Evolutionary conservation across 2,113 vertebrate genomes (phyloP).

Genomic region (Otis tarda): DNA sequence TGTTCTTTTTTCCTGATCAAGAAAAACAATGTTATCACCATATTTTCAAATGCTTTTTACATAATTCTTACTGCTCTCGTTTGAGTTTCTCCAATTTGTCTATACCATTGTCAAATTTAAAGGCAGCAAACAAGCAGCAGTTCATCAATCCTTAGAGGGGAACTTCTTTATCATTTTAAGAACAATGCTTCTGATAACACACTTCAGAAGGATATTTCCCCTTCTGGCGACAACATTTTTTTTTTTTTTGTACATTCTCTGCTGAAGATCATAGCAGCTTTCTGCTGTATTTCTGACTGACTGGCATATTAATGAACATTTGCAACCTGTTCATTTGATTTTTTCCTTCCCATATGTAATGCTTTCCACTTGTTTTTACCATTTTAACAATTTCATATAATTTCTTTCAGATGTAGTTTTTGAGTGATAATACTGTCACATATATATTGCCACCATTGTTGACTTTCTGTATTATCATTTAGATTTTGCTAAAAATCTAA

Average conservation of each 20-base stretch:
- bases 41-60: background rate
- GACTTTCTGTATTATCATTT: background rate
- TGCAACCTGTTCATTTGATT: background rate
- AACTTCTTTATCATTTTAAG: background rate
- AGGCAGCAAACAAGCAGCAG: background rate
- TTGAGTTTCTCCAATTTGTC: background rate
- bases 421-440: background rate
- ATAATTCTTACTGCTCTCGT: background rate
- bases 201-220: background rate
- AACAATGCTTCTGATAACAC: background rate
- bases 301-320: background rate
- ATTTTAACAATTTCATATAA: background rate
- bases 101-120: background rate
- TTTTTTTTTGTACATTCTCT: background rate
- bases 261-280: background rate
- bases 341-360: background rate
- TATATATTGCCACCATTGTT: background rate
- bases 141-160: background rate
- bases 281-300: background rate
- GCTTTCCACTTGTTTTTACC: background rate
- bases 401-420: background rate
- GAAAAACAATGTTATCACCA: background rate
- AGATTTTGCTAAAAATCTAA: background rate
- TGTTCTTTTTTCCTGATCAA: background rate
- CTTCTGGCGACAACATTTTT: background rate